A percentile compares a stretch with the other conserved stretches of the same genome.
Evolutionary conservation across 2,888 invertebrate species (phyloP).

Genomic region (Platycheirus rosarum): DNA sequence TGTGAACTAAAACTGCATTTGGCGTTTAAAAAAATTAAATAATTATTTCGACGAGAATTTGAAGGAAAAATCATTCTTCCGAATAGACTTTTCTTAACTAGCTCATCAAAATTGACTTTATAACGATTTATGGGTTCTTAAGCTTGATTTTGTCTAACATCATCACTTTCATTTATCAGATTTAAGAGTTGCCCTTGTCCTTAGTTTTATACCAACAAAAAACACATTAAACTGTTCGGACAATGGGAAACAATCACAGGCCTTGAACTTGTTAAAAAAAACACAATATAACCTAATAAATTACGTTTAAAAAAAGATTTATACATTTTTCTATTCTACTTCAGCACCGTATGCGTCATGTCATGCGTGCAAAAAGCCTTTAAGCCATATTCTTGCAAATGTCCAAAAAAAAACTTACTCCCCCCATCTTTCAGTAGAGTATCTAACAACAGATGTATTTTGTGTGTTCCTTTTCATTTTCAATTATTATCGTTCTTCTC

Average conservation of each 20-base stretch:
- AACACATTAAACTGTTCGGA: background rate
- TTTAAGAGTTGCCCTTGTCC: background rate
- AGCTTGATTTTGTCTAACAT: too few relatives aligned
- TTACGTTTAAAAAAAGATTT: background rate
- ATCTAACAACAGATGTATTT: constrained; percentile 14
- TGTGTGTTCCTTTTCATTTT: background rate
- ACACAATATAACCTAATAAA: background rate
- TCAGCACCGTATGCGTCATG: background rate
- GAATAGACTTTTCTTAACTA: too few relatives aligned
- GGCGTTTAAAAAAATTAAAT: too few relatives aligned
- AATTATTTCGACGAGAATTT: too few relatives aligned
- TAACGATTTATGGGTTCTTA: too few relatives aligned
- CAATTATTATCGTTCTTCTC: constrained; percentile 5
- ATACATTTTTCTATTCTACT: background rate
- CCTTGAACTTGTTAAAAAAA: background rate
- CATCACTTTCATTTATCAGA: background rate
- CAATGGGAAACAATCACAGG: background rate
- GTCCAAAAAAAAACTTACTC: background rate
- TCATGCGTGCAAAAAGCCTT: background rate
- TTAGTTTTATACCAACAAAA: background rate
- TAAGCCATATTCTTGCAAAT: constrained; percentile 1
- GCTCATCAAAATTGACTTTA: too few relatives aligned
- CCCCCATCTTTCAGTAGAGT: background rate
- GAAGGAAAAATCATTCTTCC: too few relatives aligned
- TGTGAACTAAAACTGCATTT: too few relatives aligned